A percentile compares a stretch with the other conserved stretches of the same genome.
These are phyloP conservation scores for Microcebus murinus DNA, from an alignment of 2,113 vertebrate species.

Conservation along the genomic window DNA sequence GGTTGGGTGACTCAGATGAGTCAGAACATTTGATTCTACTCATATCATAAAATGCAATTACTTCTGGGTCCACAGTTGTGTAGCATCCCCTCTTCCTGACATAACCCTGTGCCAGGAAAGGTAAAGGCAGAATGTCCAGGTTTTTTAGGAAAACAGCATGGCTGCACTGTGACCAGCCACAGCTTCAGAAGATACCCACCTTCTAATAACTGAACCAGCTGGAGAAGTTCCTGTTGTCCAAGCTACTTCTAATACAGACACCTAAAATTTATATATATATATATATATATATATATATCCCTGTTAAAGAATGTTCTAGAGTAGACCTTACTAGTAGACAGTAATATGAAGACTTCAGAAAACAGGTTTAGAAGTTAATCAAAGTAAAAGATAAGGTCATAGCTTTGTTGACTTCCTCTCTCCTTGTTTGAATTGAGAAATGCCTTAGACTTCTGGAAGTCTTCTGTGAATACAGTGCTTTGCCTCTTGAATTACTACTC, in stretches of 20 bases:
- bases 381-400: slow-evolving; percentile 17
- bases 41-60: background rate
- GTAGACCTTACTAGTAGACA: background rate
- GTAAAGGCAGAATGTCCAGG: background rate
- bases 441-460: background rate
- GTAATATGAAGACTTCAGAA: background rate
- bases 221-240: background rate
- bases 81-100: background rate
- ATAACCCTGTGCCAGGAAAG: background rate
- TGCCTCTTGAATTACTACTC: slow-evolving; percentile 7
- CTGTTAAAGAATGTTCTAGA: background rate
- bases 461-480: background rate
- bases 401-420: background rate
- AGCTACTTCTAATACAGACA: background rate
- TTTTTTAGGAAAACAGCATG: background rate
- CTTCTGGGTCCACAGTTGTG: background rate
- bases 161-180: background rate
- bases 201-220: background rate
- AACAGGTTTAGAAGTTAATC: slow-evolving; percentile 57
- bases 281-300: background rate
- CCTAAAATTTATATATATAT: no score
- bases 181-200: background rate
- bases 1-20: background rate
- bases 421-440: slow-evolving; percentile 37
- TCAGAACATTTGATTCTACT: background rate